Base-by-base conservation (phyloP, 2,888 invertebrate genomes). In the Adelognathus sp. region DNA sequence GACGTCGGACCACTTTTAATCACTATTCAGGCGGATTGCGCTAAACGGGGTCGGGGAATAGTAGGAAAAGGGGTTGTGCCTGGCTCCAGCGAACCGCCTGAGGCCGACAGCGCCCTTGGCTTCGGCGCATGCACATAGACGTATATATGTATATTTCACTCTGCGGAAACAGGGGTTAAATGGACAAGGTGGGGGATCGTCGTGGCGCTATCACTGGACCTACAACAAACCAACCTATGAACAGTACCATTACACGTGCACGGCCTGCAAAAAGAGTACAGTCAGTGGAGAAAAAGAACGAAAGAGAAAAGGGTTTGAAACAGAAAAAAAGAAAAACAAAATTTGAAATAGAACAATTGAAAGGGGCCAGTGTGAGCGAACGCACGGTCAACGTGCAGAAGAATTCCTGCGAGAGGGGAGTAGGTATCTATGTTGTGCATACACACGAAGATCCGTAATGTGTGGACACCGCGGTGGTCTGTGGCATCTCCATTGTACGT, bases 1-100 rank as follows among this genome's bases (percentile, higher is more conserved):
- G 79, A 76, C 84, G 75, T 76, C 82, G 60, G 83, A 83, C 80
- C 84, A 83, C 83, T 87, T 87, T 87, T 87, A 88, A 88, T 88
- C 88, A 87, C 86, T 76, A 82, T 86, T 84, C 84, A 82, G 81
- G 79, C 82, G 83, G 79, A 85, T 84, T 86, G 81, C 81, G 83
- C 84, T 86, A 84, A 86, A 85, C 86, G 83, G 76, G 76, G 66
- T 58, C 63, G 72, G 74, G 21, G 76, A 58, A 70, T 33, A 39
- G 76, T 33, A n/a, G 44, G 52, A 77, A 72, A 80, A 54, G 71
- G 21, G 67, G 50, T 69, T 66, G 60, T 46, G 58, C 61, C 64
- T 72, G 67, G 73, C 79, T 73, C 46, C 64, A 64, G 52, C 54
- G 61, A 73, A 82, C 56, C 67, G 70, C 78, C 71, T 73, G 76